These are phyloP conservation scores for Variabilichromis moorii DNA, from an alignment of 2,113 vertebrate genomes.

Conservation along the genomic window DNA sequence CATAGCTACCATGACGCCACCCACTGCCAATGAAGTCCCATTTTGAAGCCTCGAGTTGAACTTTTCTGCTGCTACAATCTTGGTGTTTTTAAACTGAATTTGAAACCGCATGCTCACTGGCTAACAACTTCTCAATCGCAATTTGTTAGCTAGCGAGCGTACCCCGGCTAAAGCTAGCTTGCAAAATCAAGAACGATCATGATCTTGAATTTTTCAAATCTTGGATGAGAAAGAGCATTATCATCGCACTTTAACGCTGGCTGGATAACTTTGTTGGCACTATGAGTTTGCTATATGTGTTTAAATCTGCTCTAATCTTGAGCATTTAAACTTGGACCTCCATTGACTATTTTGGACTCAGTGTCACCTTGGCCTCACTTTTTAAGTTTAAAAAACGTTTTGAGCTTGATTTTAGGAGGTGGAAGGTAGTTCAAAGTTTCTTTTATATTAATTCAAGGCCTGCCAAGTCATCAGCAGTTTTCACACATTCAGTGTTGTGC, in stretches of 20 bases:
- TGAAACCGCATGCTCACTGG: not conserved
- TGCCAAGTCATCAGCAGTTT: not conserved
- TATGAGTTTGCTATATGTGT: not conserved
- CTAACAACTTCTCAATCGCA: not conserved
- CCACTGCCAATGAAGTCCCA: not conserved
- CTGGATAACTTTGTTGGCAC: not conserved
- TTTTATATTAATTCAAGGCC: not conserved
- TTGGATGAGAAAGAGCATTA: not conserved
- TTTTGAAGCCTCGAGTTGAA: not conserved
- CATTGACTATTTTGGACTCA: not conserved
- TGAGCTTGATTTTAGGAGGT: not conserved
- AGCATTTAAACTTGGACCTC: not conserved
- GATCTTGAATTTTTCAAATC: not conserved
- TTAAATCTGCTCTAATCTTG: not conserved
- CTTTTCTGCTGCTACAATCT: not conserved
- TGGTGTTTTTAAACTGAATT: not conserved
- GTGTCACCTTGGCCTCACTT: not conserved
- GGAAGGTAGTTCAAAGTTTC: not conserved
- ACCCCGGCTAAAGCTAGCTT: not conserved
- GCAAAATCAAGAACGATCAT: not conserved
- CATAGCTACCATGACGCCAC: not conserved
- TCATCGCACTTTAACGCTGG: not conserved
- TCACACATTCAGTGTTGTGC: not conserved
- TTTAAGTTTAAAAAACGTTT: not conserved
- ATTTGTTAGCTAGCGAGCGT: not conserved